These are phyloP conservation scores for Tiliqua scincoides DNA, from an alignment of 2,113 vertebrate genomes.

Conservation along the genomic window DNA sequence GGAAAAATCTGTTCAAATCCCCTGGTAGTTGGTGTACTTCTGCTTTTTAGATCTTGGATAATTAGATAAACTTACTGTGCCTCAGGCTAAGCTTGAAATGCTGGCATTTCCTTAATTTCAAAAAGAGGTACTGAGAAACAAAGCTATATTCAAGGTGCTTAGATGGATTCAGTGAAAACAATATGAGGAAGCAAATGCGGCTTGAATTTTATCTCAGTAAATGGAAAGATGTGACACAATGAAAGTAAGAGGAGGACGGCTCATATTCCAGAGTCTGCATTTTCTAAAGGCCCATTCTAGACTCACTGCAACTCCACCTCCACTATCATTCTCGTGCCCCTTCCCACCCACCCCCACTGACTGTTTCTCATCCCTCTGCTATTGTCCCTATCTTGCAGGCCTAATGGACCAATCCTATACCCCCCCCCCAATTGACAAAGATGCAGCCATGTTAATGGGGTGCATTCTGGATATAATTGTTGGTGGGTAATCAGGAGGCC, in stretches of 20 bases:
- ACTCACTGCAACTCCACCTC: not conserved
- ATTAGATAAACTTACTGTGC: constrained; percentile 22
- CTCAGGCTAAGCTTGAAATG: constrained; percentile 7
- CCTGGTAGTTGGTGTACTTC: not conserved
- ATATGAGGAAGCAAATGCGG: not conserved
- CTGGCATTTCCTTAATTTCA: not conserved
- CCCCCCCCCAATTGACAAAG: too few relatives aligned
- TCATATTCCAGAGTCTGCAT: not conserved
- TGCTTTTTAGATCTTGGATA: constrained; percentile 7
- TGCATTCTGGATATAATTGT: too few relatives aligned
- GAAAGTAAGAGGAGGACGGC: not conserved
- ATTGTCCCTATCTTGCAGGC: too few relatives aligned
- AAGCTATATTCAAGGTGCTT: not conserved
- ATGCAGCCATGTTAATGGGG: too few relatives aligned
- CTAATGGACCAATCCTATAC: too few relatives aligned
- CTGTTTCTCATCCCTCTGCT: too few relatives aligned
- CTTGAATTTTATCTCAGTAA: not conserved
- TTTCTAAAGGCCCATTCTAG: not conserved
- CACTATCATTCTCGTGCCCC: too few relatives aligned
- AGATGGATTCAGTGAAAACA: not conserved
- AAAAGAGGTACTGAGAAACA: constrained; percentile 3
- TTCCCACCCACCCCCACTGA: too few relatives aligned
- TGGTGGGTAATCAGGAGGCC: too few relatives aligned
- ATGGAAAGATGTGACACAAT: not conserved
- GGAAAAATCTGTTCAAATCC: constrained; percentile 11